Evolutionary conservation across 2,113 vertebrate species (phyloP).

Genomic region (Excalfactoria chinensis): DNA sequence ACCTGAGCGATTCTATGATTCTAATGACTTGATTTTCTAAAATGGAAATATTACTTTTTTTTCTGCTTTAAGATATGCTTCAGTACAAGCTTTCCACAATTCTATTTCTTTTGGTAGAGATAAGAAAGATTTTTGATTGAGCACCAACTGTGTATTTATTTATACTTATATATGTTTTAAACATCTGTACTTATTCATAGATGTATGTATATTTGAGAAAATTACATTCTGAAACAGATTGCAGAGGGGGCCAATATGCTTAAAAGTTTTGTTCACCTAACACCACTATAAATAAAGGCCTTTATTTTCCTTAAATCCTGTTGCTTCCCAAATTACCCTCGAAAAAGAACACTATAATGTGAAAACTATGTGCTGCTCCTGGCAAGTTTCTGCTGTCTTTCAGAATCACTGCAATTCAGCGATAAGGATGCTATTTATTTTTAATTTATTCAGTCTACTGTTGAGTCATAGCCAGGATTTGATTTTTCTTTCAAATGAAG

Average conservation of each 20-base stretch:
- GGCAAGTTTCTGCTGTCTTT: background rate
- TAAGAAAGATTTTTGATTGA: background rate
- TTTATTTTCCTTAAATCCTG: background rate
- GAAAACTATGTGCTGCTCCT: background rate
- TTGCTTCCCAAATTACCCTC: background rate
- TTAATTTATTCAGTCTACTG: slow-evolving; percentile 23
- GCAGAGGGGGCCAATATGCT: background rate
- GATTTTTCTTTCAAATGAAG: background rate
- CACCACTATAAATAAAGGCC: background rate
- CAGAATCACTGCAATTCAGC: background rate
- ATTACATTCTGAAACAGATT: background rate
- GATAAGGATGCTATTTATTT: slow-evolving; percentile 36
- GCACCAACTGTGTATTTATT: background rate
- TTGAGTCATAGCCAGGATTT: background rate
- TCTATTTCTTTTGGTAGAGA: background rate
- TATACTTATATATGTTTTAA: background rate
- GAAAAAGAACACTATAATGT: background rate
- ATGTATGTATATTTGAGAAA: background rate
- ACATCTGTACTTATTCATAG: background rate
- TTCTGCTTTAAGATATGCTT: background rate
- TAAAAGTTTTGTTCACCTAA: background rate
- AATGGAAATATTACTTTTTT: background rate
- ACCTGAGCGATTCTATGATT: too few relatives aligned
- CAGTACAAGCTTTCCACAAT: background rate
- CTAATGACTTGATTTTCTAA: background rate